Evolutionary conservation across 2,797 vertebrate species (phyloP), one percentile per base, ranked within the genome.

Genomic region (Steatocranus sp.): DNA sequence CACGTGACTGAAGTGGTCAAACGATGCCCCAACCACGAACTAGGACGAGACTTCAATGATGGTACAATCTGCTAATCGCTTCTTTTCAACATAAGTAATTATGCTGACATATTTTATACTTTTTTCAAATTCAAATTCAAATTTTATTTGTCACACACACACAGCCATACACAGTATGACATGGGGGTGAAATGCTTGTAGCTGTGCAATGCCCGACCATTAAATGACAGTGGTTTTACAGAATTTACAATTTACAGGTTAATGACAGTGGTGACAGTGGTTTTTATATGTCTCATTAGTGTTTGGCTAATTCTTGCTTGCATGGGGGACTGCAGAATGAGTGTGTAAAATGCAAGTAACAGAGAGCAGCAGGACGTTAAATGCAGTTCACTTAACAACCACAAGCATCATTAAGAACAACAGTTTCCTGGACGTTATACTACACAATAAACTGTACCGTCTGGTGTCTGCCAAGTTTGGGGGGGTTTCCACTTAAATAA

Each of bases 1-100:
- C 99, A 99, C 0, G 97, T 99, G 92, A 99, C 99, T 0, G 99
- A 99, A 80, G 98, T 99, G 78, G 98, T 99, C 84, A 99, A 99
- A 12, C 97, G 99, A 78, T 99, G 99, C 89, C 99, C 99, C 85
- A 99, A 99, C 95, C 99, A 99, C 0, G 98, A 99, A 86, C 97
- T 99, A 0, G 98, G 98, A 27, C 95, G 98, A 0, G 98, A 99
- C 91, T 99, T 99, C 87, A 99, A 99, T 0, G 98, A 99, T 0
- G 97, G 98, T 99, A 87, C 10, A 9, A 38, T 49, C 20, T 70
- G 25, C 27, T 36, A 11, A 32, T 76, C 18, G 20, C 15, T 48
- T 73, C 68, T 38, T n/a, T 75, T 75, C 8, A 23, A 11, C 41
- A 48, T 30, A 48, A 48, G n/a, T 66, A 18, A 30, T 30, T 41